Evolutionary conservation across 2,797 vertebrate species (phyloP).

Genomic region (Thamnophis elegans): DNA sequence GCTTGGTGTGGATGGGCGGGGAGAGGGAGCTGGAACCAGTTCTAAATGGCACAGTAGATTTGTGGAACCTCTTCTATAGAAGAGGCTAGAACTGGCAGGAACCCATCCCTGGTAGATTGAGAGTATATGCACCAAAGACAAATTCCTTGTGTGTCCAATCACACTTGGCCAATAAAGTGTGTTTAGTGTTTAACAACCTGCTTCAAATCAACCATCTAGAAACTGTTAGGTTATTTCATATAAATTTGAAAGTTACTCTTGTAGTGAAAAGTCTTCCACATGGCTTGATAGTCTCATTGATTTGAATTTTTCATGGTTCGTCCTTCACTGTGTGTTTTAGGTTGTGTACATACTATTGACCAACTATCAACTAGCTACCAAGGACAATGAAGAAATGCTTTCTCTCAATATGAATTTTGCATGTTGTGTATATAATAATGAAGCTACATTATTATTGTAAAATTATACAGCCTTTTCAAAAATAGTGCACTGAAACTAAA

Average conservation of each 20-base stretch:
- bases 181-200: not conserved
- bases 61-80: no score
- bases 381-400: not conserved
- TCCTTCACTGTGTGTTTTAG: not conserved
- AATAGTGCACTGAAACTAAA: not conserved
- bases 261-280: not conserved
- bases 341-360: not conserved
- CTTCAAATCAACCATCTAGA: not conserved
- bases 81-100: no score
- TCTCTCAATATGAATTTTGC: not conserved
- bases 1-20: no score
- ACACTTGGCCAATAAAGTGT: not conserved
- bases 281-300: not conserved
- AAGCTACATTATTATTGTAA: no score
- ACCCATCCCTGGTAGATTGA: no score
- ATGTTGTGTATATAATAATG: not conserved
- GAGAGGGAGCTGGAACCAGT: no score
- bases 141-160: no score
- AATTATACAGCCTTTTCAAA: not conserved
- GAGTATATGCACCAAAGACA: no score
- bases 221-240: not conserved
- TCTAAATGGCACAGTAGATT: no score
- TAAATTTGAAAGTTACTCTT: not conserved
- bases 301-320: not conserved
- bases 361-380: not conserved